Base-by-base conservation (phyloP, 30 jellyfish, hydroid and myxozoan species). In the Hydractinia symbiolongicarpus region DNA sequence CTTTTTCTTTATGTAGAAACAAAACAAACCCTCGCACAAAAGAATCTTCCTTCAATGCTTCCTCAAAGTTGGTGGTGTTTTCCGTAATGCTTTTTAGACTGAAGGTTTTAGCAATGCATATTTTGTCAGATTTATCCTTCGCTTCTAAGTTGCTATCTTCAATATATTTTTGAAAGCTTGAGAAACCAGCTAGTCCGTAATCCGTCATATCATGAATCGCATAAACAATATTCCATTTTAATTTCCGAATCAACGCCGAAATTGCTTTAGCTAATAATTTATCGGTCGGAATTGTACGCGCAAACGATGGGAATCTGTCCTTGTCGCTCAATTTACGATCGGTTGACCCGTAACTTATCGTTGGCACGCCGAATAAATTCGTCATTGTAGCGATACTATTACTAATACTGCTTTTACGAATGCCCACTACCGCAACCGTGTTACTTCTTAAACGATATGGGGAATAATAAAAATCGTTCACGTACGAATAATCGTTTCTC, bases 201-300 rank as follows among this genome's bases (percentile, higher is more conserved):
- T 88, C 96, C n/a, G 96, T 88, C 19, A 55, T 72, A 16, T 88
- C 81, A 66, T 82, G 67, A 52, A 88, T 6, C n/a, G 78, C 91
- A 9, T 84, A 44, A 10, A 88, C 55, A 17, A 68, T 53, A 61
- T 60, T 67, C 93, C 93, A 82, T 52, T 77, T 7, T 5, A 67
- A 77, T 11, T 52, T 55, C 52, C 69, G 58, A 4, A 88, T 67
- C 7, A 83, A 56, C 7, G 79, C 86, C 19, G 58, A 5, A 17
- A 88, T 16, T 51, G 79, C 80, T 69, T 70, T 55, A 11, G 85
- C 74, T 58, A 82, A 61, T 58, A 88, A 66, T 8, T 53, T 49
- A 54, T 88, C 96, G 55, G 58, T 82, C 4, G 96, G 96, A 44
- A 78, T 87, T 44, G 96, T 88, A 40, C 96, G 67, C n/a, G 73